Base-by-base conservation (phyloP, 1,140 invertebrate genomes). In the Diploscapter pachys region DNA sequence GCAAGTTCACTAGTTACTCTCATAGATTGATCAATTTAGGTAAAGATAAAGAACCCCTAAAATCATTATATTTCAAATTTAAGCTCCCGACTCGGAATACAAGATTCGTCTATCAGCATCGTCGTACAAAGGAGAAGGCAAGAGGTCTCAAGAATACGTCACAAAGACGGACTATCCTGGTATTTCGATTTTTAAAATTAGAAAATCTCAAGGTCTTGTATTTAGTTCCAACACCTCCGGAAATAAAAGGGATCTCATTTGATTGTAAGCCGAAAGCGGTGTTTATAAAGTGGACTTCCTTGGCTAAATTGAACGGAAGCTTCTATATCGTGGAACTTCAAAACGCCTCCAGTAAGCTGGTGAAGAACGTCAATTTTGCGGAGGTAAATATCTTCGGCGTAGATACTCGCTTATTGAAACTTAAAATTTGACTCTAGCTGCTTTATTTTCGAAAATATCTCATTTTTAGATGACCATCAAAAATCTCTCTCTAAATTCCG, bases 61-160 rank as follows among this genome's bases (percentile, higher is more conserved):
- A 63, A 63, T 11, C 51, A 53, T 48, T 52, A 68, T 9, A 4
- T 50, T 3, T 31, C 3, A 3, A n/a, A 13, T 59, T 78, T 73
- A 55, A 76, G 80, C 59, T 49, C 77, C 83, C 2, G 61, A 67
- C 54, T 84, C 82, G 6, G 53, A 57, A 8, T 84, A 84, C 62
- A 75, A 79, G 68, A 70, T 84, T 51, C 73, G 75, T 63, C 52
- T 84, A 8, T 77, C 84, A 6, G 83, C 81, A 2, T 72, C 79
- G 4, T 85, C 83, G 4, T 8, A 31, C n/a, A 85, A 80, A 71
- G 83, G 83, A 31, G 84, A 84, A 77, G 78, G 83, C 59, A 62
- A 63, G 4, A 79, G 78, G 74, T 86, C 82, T 78, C 71, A 68
- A 4, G 79, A 81, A 6, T 54, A 78, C 48, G 48, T 76, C 53